phyloP scores from a whole-genome alignment of 1,140 invertebrate genomes.

The Ridgeia piscesae region DNA sequence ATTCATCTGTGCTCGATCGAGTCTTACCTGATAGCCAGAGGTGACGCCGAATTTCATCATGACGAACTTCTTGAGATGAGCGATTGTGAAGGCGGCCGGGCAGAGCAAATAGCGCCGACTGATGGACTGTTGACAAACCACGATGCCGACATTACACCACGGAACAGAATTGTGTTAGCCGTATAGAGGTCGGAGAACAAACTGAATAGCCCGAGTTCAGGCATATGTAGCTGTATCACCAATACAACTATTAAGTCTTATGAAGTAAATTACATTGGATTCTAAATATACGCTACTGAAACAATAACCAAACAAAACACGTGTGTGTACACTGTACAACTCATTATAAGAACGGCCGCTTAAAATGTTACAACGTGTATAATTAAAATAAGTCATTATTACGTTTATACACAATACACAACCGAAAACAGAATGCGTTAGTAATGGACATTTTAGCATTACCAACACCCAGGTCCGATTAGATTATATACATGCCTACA shows the following conservation, averaged over 20 bases:
- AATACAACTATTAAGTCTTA: background rate
- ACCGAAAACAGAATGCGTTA: background rate
- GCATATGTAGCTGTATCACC: background rate
- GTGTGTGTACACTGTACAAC: background rate
- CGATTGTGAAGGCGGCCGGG: slow-evolving; percentile 82
- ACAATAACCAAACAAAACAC: background rate
- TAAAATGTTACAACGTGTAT: background rate
- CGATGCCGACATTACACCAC: background rate
- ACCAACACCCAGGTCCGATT: background rate
- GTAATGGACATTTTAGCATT: background rate
- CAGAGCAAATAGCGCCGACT: slow-evolving; percentile 72
- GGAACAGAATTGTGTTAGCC: background rate
- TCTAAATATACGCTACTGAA: background rate
- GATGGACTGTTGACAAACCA: background rate
- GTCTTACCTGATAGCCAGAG: background rate
- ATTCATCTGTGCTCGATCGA: background rate
- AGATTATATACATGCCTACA: background rate
- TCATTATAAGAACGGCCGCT: background rate
- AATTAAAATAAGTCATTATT: background rate
- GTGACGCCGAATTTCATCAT: slow-evolving; percentile 17
- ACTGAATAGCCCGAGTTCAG: too few species aligned
- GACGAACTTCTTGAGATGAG: slow-evolving; percentile 58
- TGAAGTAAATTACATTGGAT: background rate
- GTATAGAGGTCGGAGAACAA: too few species aligned
- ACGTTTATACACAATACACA: background rate